These are phyloP conservation scores for Myripristis murdjan DNA, from an alignment of 2,797 vertebrate species.

Conservation along the genomic window DNA sequence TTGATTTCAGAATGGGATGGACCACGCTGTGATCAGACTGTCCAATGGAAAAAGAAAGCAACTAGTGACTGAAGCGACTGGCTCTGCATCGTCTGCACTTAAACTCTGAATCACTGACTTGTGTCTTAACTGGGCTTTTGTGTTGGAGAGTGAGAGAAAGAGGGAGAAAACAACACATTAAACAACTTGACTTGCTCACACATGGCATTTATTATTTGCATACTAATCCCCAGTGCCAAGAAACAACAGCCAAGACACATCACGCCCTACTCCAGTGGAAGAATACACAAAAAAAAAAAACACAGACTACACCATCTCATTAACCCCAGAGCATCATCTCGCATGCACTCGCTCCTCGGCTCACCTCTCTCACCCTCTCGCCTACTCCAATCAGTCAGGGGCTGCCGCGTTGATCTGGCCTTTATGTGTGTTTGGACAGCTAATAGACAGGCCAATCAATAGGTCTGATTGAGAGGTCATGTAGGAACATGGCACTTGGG, in stretches of 20 bases:
- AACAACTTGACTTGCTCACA: conserved; percentile 57
- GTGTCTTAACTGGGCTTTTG: conserved; percentile 37
- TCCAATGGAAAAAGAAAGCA: neutral
- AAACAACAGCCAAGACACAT: conserved; percentile 18
- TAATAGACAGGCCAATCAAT: conserved; percentile 77
- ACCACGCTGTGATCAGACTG: too few relatives aligned
- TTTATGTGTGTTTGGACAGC: conserved; percentile 71
- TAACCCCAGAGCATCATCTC: conserved; percentile 28
- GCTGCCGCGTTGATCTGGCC: conserved; percentile 63
- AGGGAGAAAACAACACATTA: conserved; percentile 42
- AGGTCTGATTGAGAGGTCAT: conserved; percentile 82
- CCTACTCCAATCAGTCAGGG: conserved; percentile 54
- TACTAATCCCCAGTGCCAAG: conserved; percentile 19
- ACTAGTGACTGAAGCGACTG: conserved; percentile 7
- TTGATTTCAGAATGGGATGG: neutral
- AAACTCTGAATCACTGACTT: conserved; percentile 60
- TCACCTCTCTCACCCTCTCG: conserved; percentile 21
- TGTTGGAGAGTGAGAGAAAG: conserved; percentile 46
- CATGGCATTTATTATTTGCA: conserved; percentile 31
- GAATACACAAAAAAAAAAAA: conserved; percentile 4
- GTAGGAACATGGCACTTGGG: conserved; percentile 77
- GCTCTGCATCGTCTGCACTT: conserved; percentile 39
- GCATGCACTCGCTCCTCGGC: conserved; percentile 14
- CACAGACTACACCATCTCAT: conserved; percentile 25
- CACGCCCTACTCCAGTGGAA: neutral